A percentile compares a stretch with the other conserved stretches of the same genome.
Evolutionary conservation across 1,140 invertebrate species (phyloP).

Genomic region (Brachionus manjavacas): DNA sequence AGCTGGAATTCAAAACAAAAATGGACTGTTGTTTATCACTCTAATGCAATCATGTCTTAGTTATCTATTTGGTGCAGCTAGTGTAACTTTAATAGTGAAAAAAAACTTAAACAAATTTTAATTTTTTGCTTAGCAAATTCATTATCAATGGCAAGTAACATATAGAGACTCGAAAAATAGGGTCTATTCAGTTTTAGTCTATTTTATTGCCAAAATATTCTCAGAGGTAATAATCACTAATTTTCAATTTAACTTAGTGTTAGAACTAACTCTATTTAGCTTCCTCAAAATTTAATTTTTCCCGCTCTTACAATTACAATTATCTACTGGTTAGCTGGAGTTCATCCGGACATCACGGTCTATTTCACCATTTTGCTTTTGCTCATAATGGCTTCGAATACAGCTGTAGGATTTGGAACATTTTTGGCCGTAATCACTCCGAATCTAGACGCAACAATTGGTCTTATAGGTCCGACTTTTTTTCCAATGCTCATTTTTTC

Average conservation of each 20-base stretch:
- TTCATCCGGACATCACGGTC: slow-evolving; percentile 61
- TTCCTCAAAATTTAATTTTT: slow-evolving; percentile 43
- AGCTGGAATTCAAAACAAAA: slow-evolving; percentile 88
- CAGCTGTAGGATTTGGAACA: slow-evolving; percentile 60
- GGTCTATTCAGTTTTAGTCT: slow-evolving; percentile 1
- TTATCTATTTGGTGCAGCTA: slow-evolving; percentile 63
- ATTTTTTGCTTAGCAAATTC: slow-evolving; percentile 60
- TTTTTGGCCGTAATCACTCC: slow-evolving; percentile 57
- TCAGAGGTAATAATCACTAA: neutral
- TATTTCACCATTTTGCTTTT: slow-evolving; percentile 12
- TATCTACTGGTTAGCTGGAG: slow-evolving; percentile 75
- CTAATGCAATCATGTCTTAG: slow-evolving; percentile 71
- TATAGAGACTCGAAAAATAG: slow-evolving; percentile 16
- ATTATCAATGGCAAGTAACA: slow-evolving; percentile 4
- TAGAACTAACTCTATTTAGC: slow-evolving; percentile 58
- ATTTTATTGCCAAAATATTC: slow-evolving; percentile 23
- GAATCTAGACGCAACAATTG: slow-evolving; percentile 63
- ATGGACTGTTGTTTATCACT: slow-evolving; percentile 86
- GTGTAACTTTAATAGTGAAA: slow-evolving; percentile 71
- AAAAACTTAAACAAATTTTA: slow-evolving; percentile 67
- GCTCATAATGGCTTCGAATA: neutral
- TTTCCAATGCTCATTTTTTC: slow-evolving; percentile 89
- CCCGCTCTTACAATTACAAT: slow-evolving; percentile 56
- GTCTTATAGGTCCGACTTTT: slow-evolving; percentile 79
- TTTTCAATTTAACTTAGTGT: neutral